phyloP scores from a whole-genome alignment of 2,797 vertebrate genomes.

The Mormyrus hasselquistii region DNA sequence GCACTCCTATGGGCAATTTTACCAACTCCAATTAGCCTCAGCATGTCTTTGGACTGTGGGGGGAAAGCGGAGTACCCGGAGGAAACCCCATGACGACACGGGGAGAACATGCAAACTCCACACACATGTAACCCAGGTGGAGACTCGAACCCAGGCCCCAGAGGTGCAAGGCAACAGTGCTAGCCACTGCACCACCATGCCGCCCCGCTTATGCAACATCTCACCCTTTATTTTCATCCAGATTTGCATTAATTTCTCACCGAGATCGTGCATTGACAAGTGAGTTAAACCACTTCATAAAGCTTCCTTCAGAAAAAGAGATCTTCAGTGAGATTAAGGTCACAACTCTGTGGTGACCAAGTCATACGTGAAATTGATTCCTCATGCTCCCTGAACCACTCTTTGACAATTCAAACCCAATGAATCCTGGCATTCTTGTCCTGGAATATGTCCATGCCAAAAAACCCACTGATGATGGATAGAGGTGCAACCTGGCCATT shows the following conservation, averaged over 20 bases:
- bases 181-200: too few species aligned
- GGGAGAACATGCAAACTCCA: too few species aligned
- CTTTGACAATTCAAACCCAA: not conserved
- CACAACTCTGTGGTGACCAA: not conserved
- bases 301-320: not conserved
- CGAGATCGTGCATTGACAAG: not conserved
- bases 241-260: not conserved
- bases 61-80: too few species aligned
- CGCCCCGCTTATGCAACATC: not conserved
- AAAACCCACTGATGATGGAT: not conserved
- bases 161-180: too few species aligned
- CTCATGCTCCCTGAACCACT: too few species aligned
- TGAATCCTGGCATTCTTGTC: not conserved
- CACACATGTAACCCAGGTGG: too few species aligned
- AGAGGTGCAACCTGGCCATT: not conserved
- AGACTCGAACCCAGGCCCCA: too few species aligned
- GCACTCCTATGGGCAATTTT: too few species aligned
- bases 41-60: too few species aligned
- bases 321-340: not conserved
- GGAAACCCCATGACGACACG: too few species aligned
- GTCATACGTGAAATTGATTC: not conserved
- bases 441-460: not conserved
- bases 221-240: not conserved
- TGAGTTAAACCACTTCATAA: not conserved
- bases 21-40: too few species aligned